Base-by-base conservation (phyloP, 2,113 vertebrate genomes). In the Baryphthengus martii region DNA sequence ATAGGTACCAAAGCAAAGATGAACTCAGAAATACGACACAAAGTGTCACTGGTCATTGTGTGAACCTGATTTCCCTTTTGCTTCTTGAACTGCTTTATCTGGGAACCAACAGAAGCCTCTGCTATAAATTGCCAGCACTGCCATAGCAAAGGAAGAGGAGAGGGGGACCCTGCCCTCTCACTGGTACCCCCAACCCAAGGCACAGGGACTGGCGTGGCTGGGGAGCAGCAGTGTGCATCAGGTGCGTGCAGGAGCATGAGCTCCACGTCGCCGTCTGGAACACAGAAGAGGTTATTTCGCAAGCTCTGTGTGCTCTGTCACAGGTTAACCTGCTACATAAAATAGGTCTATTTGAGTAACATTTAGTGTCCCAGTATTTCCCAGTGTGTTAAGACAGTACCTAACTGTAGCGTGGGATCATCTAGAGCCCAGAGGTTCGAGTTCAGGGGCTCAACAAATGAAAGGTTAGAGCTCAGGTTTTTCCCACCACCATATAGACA, bases 191-290 rank as follows among this genome's bases (percentile, higher is more conserved):
- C 14, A 7, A 7, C 20, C 23, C 1, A 3, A 13, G 47, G 42
- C 0, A 0, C 28, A 13, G 13, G 7, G 52, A 17, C 53, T 18
- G n/a, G 33, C 1, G 9, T 4, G 23, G 14, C 40, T 49, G 40
- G 4, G 21, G 25, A 25, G 82, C 6, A 1, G 50, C 13, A 10
- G 15, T 1, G 17, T 7, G 37, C 56, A 31, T 29, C 11, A 4
- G 16, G 28, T 10, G 61, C 28, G 42, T 44, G 19, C 35, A 20
- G 44, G 39, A 37, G 1, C 68, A 39, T 0, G 0, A 45, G 55
- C 44, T 33, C 17, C 25, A 35, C 65, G 44, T 42, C 12, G 26
- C 37, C 1, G 6, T 14, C 50, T 62, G 42, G 26, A 4, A 4
- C 13, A 5, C 11, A 9, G 35, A 17, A 65, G 8, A 13, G 2